These are phyloP conservation scores for Acanthurus tractus DNA, from an alignment of 2,797 vertebrate genomes.

Conservation along the genomic window DNA sequence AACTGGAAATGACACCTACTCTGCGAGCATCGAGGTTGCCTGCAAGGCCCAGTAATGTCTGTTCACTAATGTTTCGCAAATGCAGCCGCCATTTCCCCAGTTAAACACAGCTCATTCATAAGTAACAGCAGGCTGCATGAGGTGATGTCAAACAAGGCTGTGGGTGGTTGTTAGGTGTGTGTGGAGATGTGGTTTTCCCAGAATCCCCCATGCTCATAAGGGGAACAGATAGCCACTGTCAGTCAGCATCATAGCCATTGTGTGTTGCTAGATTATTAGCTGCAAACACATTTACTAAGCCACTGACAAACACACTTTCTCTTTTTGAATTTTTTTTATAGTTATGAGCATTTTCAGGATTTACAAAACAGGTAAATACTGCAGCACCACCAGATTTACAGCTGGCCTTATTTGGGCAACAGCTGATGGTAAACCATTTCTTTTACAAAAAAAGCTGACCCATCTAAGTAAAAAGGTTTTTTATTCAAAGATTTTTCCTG, in stretches of 20 bases:
- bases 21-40: slow-evolving; percentile 35
- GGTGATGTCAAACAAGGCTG: slow-evolving; percentile 57
- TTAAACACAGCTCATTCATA: slow-evolving; percentile 57
- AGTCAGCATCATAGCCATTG: slow-evolving; percentile 44
- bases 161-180: slow-evolving; percentile 51
- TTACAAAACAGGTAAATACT: slow-evolving; percentile 38
- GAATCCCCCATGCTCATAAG: slow-evolving; percentile 43
- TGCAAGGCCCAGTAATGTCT: slow-evolving; percentile 33
- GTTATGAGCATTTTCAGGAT: slow-evolving; percentile 26
- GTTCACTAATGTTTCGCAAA: slow-evolving; percentile 31
- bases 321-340: slow-evolving; percentile 13
- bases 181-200: slow-evolving; percentile 46
- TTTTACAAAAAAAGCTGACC: not conserved
- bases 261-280: slow-evolving; percentile 45
- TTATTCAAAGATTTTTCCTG: slow-evolving; percentile 15
- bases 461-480: slow-evolving; percentile 4
- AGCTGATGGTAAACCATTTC: slow-evolving; percentile 34
- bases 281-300: slow-evolving; percentile 8
- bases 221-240: slow-evolving; percentile 54
- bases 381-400: slow-evolving; percentile 45
- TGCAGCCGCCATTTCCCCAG: slow-evolving; percentile 20
- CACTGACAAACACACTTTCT: no score
- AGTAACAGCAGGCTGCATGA: slow-evolving; percentile 32
- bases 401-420: slow-evolving; percentile 41
- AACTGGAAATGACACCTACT: slow-evolving; percentile 42